Percentiles rank a stretch among this genome's conserved stretches.
Evolutionary conservation across 53 echinoderm and acorn worm species (phyloP).

Genomic region (Echinarachnius parma): DNA sequence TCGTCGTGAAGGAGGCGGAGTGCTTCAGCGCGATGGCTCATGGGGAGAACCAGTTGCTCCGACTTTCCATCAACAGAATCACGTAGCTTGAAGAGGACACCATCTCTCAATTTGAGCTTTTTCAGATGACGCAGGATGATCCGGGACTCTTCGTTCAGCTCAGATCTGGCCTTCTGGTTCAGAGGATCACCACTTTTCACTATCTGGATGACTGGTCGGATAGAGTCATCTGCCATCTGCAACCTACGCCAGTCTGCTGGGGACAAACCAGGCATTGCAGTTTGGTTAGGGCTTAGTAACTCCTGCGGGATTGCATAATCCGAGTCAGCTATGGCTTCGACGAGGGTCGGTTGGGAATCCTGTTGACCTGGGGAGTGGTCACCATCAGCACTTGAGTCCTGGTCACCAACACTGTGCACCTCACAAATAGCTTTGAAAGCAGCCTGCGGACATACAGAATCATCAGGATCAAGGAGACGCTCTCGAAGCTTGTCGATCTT

Average conservation of each 20-base stretch:
- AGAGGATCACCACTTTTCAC: background rate
- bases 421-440: background rate
- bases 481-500: background rate
- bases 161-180: background rate
- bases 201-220: conserved; percentile 7
- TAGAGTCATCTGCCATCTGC: conserved; percentile 28
- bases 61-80: background rate
- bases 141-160: background rate
- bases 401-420: background rate
- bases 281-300: conserved; percentile 4
- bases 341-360: background rate
- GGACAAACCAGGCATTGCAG: conserved; percentile 6
- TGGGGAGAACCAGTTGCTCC: conserved; percentile 2
- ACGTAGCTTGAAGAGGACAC: conserved; percentile 9
- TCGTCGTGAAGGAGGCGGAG: background rate
- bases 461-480: background rate
- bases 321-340: conserved; percentile 38
- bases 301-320: conserved; percentile 20
- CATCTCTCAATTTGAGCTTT: background rate
- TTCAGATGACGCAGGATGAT: conserved; percentile 20
- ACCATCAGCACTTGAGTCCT: background rate
- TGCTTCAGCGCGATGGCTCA: background rate
- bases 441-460: background rate
- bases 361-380: background rate
- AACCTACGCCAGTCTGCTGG: conserved; percentile 9